Percentiles rank a stretch among this genome's conserved stretches.
phyloP scores from a whole-genome alignment of 1,140 invertebrate genomes.

The Calliphora vicina region DNA sequence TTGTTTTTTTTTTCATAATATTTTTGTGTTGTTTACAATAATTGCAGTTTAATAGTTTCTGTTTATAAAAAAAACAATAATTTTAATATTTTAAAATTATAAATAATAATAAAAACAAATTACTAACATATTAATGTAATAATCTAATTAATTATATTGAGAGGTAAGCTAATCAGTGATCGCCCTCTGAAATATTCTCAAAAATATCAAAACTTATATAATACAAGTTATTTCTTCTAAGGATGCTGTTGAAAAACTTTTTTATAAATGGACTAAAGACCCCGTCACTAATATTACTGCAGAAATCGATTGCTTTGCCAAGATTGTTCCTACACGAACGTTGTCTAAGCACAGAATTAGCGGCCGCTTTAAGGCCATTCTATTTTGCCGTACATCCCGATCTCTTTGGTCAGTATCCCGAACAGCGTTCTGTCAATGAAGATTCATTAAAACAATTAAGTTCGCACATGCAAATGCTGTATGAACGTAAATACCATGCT shows the following conservation, averaged over 20 bases:
- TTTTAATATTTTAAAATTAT: background rate
- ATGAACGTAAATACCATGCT: slow-evolving; percentile 63
- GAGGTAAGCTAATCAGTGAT: background rate
- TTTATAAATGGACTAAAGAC: background rate
- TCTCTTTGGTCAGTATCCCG: slow-evolving; percentile 89
- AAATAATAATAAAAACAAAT: background rate
- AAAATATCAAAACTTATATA: background rate
- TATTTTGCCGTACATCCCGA: slow-evolving; percentile 96
- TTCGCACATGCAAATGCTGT: slow-evolving; percentile 73
- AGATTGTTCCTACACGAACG: background rate
- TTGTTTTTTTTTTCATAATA: background rate
- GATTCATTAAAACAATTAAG: slow-evolving; percentile 88
- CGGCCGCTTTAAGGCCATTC: slow-evolving; percentile 88
- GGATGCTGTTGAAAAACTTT: background rate
- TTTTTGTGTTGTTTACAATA: background rate
- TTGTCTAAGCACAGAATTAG: slow-evolving; percentile 71
- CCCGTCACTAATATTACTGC: background rate
- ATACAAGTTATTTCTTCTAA: background rate
- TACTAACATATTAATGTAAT: background rate
- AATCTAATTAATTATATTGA: background rate
- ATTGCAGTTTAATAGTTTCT: background rate
- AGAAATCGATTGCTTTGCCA: background rate
- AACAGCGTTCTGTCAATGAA: slow-evolving; percentile 89
- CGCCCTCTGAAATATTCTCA: background rate
- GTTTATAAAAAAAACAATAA: background rate